These are phyloP conservation scores for Tetramorium alpestre DNA, from an alignment of 1,140 invertebrate genomes.

Conservation along the genomic window DNA sequence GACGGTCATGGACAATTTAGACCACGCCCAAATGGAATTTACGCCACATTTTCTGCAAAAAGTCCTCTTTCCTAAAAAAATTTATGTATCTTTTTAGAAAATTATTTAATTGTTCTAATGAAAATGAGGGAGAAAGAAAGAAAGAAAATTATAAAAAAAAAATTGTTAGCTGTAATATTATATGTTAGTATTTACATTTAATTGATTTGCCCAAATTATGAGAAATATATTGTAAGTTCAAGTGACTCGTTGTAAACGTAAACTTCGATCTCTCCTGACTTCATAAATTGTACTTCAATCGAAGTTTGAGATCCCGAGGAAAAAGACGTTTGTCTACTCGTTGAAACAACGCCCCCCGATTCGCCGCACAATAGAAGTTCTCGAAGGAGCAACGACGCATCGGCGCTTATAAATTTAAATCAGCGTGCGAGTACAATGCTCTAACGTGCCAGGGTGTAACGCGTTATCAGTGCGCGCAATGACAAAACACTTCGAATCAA, in stretches of 20 bases:
- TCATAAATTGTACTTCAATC: slow-evolving; percentile 21
- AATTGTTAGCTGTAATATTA: background rate
- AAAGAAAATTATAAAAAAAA: background rate
- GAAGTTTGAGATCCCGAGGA: background rate
- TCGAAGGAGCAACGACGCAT: slow-evolving; percentile 37
- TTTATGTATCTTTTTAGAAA: background rate
- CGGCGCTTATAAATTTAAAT: slow-evolving; percentile 72
- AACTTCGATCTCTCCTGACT: background rate
- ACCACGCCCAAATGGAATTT: slow-evolving; percentile 56
- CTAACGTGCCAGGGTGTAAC: slow-evolving; percentile 50
- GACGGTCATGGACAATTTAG: slow-evolving; percentile 63
- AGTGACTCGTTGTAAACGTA: background rate
- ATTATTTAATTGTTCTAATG: background rate
- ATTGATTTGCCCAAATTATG: background rate
- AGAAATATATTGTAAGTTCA: background rate
- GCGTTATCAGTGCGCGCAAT: slow-evolving; percentile 62
- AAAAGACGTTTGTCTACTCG: background rate
- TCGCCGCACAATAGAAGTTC: slow-evolving; percentile 37
- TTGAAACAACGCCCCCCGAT: slow-evolving; percentile 28
- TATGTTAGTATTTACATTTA: background rate
- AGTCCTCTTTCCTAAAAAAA: background rate
- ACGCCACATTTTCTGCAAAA: background rate
- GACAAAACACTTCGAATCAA: slow-evolving; percentile 58
- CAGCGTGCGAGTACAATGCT: slow-evolving; percentile 41
- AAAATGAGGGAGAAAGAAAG: background rate